These are phyloP conservation scores for Genyomyrus donnyi DNA, from an alignment of 2,113 vertebrate species.

Conservation along the genomic window DNA sequence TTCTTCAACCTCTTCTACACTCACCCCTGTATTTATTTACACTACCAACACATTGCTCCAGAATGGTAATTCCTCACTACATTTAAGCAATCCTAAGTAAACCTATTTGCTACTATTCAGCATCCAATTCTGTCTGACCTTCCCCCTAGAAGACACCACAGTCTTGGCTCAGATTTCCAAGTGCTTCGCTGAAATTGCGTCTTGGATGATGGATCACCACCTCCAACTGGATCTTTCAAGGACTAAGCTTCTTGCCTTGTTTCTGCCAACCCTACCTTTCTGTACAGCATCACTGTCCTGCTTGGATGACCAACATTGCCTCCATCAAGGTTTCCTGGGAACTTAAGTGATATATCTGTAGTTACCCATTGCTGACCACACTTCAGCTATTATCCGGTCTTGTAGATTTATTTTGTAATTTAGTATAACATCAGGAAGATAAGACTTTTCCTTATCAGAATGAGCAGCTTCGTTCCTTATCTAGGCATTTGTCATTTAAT, in stretches of 20 bases:
- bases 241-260: neutral
- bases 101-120: neutral
- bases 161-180: neutral
- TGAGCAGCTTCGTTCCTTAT: neutral
- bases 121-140: neutral
- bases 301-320: neutral
- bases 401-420: neutral
- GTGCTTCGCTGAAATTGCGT: neutral
- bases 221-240: neutral
- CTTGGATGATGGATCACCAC: neutral
- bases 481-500: neutral
- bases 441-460: neutral
- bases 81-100: neutral
- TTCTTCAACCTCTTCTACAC: neutral
- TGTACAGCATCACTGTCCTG: neutral
- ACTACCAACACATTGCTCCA: neutral
- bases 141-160: neutral
- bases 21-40: neutral
- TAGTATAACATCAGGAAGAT: neutral
- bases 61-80: neutral
- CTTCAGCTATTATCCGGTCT: neutral
- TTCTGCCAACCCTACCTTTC: neutral
- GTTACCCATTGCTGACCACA: neutral
- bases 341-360: neutral
- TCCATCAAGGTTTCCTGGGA: neutral